phyloP scores from a whole-genome alignment of 2,113 vertebrate species.

The Ploceus nigricollis region DNA sequence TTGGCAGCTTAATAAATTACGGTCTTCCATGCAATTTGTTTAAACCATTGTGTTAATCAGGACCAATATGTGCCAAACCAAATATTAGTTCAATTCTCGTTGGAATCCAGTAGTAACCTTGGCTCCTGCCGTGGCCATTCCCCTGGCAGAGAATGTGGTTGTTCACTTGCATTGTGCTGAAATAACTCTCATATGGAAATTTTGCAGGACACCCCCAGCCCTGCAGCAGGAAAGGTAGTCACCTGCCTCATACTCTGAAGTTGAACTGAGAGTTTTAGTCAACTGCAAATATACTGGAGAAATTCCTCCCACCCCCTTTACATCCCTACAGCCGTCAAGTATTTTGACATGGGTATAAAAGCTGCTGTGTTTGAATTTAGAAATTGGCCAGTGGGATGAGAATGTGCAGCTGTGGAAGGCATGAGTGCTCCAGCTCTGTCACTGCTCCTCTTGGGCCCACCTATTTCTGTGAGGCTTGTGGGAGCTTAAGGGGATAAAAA shows the following conservation, averaged over 20 bases:
- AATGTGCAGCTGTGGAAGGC: constrained; percentile 65
- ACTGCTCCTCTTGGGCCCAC: constrained; percentile 36
- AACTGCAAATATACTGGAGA: neutral
- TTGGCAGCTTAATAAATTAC: neutral
- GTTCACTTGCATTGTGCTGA: neutral
- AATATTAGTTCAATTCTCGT: neutral
- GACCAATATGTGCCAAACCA: neutral
- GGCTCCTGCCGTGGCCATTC: neutral
- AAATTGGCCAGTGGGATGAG: constrained; percentile 64
- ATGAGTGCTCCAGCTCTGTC: neutral
- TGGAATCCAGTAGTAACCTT: neutral
- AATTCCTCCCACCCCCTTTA: neutral
- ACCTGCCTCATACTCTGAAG: neutral
- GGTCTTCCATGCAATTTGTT: neutral
- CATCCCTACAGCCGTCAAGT: neutral
- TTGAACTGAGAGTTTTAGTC: neutral
- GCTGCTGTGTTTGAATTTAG: constrained; percentile 60
- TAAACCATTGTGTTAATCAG: neutral
- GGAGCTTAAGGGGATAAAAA: constrained; percentile 52
- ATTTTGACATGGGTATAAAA: constrained; percentile 30
- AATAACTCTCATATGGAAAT: neutral
- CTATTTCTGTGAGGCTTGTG: constrained; percentile 53
- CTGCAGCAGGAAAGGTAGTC: neutral
- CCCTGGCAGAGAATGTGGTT: neutral
- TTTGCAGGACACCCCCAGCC: neutral